Percentiles rank a stretch among this genome's conserved stretches.
Conservation (phyloP, 2,888 invertebrate genomes). For the Apotomis betuletana region DNA sequence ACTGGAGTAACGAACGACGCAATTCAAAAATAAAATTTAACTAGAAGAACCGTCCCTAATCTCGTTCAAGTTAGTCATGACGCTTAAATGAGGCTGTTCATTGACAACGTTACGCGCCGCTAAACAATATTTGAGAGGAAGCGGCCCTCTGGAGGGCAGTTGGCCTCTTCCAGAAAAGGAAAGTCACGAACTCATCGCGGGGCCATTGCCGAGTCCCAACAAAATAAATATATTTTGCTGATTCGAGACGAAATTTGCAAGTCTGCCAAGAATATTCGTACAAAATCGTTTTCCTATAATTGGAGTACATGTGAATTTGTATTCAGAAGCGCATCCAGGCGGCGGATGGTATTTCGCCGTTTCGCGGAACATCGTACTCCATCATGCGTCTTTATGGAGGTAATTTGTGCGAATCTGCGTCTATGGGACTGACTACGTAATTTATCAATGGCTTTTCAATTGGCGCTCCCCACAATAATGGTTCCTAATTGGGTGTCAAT, state of each 20-base stretch:
- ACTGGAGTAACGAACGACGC: background rate
- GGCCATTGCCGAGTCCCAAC: slow-evolving; percentile 70
- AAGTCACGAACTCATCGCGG: slow-evolving; percentile 72
- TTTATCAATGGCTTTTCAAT: slow-evolving; percentile 35
- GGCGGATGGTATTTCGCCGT: slow-evolving; percentile 79
- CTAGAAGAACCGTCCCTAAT: slow-evolving; percentile 28
- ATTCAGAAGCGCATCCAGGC: slow-evolving; percentile 81
- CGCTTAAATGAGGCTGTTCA: slow-evolving; percentile 42
- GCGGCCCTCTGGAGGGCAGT: slow-evolving; percentile 55
- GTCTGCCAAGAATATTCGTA: slow-evolving; percentile 84
- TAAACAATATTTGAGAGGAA: slow-evolving; percentile 45
- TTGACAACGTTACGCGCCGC: slow-evolving; percentile 38
- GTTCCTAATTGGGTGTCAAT: slow-evolving; percentile 2
- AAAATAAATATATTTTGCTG: slow-evolving; percentile 83
- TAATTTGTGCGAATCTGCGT: slow-evolving; percentile 73
- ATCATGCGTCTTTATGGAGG: slow-evolving; percentile 81
- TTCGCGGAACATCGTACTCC: slow-evolving; percentile 76
- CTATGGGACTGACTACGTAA: slow-evolving; percentile 44
- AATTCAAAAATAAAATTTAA: slow-evolving; percentile 19
- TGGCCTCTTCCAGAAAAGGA: slow-evolving; percentile 62
- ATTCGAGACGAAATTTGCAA: slow-evolving; percentile 82
- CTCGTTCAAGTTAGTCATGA: slow-evolving; percentile 35
- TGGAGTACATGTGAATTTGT: slow-evolving; percentile 84
- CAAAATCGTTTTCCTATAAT: slow-evolving; percentile 84
- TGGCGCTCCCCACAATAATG: slow-evolving; percentile 15